Evolutionary conservation across 1,140 invertebrate genomes (phyloP), one percentile per base, ranked within the genome.

Genomic region (Octopus sinensis): DNA sequence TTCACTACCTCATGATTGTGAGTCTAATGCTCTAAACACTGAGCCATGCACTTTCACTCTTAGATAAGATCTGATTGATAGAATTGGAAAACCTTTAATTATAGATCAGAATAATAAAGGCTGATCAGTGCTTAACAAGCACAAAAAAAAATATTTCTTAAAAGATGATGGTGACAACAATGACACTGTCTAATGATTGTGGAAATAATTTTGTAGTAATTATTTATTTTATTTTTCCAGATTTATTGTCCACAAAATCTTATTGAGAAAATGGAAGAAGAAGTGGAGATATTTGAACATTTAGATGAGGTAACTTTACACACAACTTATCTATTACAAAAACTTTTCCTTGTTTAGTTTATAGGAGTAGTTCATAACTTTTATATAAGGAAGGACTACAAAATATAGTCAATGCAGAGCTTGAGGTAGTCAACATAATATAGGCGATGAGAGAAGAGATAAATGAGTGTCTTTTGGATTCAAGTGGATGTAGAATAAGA

Each of bases 221-320:
- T 1, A 43, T 17, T 12, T 56, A n/a, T 79, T 79, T 79, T 80
- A 17, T 54, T 71, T 80, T 84, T 78, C n/a, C 79, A 87, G 86
- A 84, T 87, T 13, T 86, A 82, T 23, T 87, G 86, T 79, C 81
- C 83, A 2, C 56, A 43, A 54, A 78, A 56, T 68, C 79, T 87
- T 23, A 82, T 87, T 53, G 84, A 87, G 17, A 83, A 85, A 78
- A 87, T 87, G 84, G 79, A 81, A 13, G 75, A 84, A 80, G 83
- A 85, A 79, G 83, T 87, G 80, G 83, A 84, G 30, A 76, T 75
- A 43, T 81, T 87, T 43, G 82, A 86, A 76, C 80, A 82, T 52
- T 80, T 79, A 76, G 78, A 79, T 51, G 56, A 83, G 80, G 84
- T 85, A 82, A 43, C 30, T 76, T 6, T 81, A 12, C 51, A 54